These are phyloP conservation scores for Mohoua ochrocephala DNA, from an alignment of 2,113 vertebrate genomes.

Conservation along the genomic window DNA sequence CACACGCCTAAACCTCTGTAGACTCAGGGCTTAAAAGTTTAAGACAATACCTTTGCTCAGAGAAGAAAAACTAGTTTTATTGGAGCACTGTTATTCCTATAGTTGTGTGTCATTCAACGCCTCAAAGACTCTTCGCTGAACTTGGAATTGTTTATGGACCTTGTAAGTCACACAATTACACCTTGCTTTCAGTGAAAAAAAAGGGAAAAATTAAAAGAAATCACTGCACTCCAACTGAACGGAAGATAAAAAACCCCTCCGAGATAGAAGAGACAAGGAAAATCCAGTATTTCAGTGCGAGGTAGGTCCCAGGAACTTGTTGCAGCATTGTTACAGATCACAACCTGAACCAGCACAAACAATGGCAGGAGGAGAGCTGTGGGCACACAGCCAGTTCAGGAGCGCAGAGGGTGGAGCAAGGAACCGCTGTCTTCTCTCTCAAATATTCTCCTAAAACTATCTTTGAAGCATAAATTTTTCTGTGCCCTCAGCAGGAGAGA, in stretches of 20 bases:
- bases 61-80: conserved; percentile 23
- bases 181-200: background rate
- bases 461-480: background rate
- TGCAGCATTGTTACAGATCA: background rate
- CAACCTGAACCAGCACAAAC: background rate
- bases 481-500: background rate
- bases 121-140: background rate
- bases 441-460: background rate
- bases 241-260: background rate
- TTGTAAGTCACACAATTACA: background rate
- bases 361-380: background rate
- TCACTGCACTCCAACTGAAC: background rate
- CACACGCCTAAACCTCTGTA: background rate
- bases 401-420: background rate
- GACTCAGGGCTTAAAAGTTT: conserved; percentile 12
- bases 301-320: background rate
- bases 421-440: background rate
- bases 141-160: background rate
- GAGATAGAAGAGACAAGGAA: background rate
- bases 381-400: background rate
- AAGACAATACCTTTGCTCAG: background rate
- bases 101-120: background rate
- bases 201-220: background rate
- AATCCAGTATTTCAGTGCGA: background rate
- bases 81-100: background rate